Evolutionary conservation across 2,888 invertebrate genomes (phyloP), one percentile per base, ranked within the genome.

Genomic region (Plemyria rubiginata): DNA sequence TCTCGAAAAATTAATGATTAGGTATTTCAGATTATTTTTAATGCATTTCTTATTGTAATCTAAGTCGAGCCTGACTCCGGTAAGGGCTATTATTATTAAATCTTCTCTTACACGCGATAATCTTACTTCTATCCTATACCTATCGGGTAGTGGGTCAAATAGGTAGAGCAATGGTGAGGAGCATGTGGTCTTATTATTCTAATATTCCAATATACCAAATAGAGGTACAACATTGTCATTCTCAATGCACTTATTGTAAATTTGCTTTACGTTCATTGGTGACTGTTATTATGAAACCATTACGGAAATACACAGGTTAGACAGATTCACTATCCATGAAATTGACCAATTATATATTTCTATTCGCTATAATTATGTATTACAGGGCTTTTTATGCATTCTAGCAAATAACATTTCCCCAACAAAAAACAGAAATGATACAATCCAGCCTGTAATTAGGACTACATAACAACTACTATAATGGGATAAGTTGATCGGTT

Each of bases 401-500:
- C 66, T 78, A n/a, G 66, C 68, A 32, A 73, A 72, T 68, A 74
- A 70, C 5, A 83, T 59, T 79, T 90, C 90, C 46, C 80, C 41
- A n/a, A 80, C 29, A 68, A 87, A 87, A 29, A 78, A 63, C 22
- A 84, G 4, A 8, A 67, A 45, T 0, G 89, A 86, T 13, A 79
- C 13, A 28, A 76, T 50, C 86, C 86, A 89, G 0, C 90, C 90
- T 9, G 72, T 43, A 4, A 85, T 41, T n/a, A 90, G 67, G 38
- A 89, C 69, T 16, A 73, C 66, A 55, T 87, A 90, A 54, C 88
- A 90, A 5, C 88, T 88, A 32, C 84, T 79, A 58, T 80, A 88
- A 72, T 90, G 82, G n/a, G 71, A 71, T 16, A 83, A 48, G 57
- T 80, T 84, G 15, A 90, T 79, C 0, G 85, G 75, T 59, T 79